Evolutionary conservation across 2,113 vertebrate genomes (phyloP), one percentile per base, ranked within the genome.

Genomic region (Melozone crissalis): DNA sequence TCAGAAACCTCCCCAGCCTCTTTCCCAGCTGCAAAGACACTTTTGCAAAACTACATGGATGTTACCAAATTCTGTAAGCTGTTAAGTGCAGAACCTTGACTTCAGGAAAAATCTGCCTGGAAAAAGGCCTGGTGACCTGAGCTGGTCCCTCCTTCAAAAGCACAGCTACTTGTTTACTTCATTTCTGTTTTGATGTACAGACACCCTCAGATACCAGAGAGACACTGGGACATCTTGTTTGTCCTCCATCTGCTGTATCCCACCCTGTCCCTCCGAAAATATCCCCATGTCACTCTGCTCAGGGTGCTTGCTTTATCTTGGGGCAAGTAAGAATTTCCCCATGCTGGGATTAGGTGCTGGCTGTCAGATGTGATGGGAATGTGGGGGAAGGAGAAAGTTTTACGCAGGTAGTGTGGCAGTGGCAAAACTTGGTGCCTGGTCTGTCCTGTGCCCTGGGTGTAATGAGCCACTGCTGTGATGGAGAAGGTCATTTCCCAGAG

Each of bases 321-420:
- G 35, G 37, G 54, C 33, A 68, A 67, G 22, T 14, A 37, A 84
- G n/a, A 19, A n/a, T 37, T 89, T 86, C 28, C 72, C 52, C 24
- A 16, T 1, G 2, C 21, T 61, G 52, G 61, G 44, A 47, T 63
- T 35, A 46, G 44, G 37, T 33, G 55, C 51, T 71, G 78, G 41
- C 37, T 80, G 49, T 62, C 63, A 69, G 46, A 35, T 41, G 7
- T 13, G 28, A 62, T 7, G 10, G 49, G 41, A 78, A 66, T 0
- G 0, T 4, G 4, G 44, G 41, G 27, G 24, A 88, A 94, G 11
- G 67, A 67, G 62, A 58, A 90, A 87, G 39, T 73, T 91, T 46
- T 51, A 83, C 0, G 0, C 31, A 80, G 43, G 37, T 59, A 80
- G n/a, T 0, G 0, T 30, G 37, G 37, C 71, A 94, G 22, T 1